phyloP scores from a whole-genome alignment of 2,113 vertebrate genomes.

The Prunella himalayana region DNA sequence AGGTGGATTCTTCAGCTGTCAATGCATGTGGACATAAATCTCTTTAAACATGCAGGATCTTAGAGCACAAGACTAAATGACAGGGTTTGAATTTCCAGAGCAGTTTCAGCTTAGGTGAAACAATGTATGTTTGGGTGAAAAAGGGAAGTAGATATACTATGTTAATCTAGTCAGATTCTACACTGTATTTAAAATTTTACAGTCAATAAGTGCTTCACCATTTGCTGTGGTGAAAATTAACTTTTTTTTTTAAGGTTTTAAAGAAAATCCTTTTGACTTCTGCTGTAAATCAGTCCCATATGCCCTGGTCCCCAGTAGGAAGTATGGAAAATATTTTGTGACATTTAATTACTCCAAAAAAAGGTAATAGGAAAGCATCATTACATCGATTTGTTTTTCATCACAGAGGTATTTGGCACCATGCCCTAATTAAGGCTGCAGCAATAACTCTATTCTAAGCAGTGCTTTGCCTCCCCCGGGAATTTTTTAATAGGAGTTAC shows the following conservation, averaged over 20 bases:
- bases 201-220: neutral
- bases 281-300: neutral
- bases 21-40: neutral
- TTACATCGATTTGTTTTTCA: neutral
- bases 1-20: neutral
- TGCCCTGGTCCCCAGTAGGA: neutral
- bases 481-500: constrained; percentile 2
- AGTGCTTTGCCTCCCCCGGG: neutral
- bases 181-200: neutral
- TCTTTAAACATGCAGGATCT: neutral
- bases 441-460: neutral
- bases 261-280: neutral
- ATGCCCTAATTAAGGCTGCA: neutral
- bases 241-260: neutral
- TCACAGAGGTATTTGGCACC: constrained; percentile 1
- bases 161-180: neutral
- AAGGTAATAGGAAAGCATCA: neutral
- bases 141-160: neutral
- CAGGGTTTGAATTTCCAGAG: neutral
- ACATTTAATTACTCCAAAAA: neutral
- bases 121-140: neutral
- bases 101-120: neutral
- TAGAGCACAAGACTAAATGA: neutral
- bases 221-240: neutral
- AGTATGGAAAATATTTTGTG: neutral